Percentiles rank a stretch among this genome's conserved stretches.
Conservation (phyloP, 2,113 vertebrate species). For the Ochotona princeps region DNA sequence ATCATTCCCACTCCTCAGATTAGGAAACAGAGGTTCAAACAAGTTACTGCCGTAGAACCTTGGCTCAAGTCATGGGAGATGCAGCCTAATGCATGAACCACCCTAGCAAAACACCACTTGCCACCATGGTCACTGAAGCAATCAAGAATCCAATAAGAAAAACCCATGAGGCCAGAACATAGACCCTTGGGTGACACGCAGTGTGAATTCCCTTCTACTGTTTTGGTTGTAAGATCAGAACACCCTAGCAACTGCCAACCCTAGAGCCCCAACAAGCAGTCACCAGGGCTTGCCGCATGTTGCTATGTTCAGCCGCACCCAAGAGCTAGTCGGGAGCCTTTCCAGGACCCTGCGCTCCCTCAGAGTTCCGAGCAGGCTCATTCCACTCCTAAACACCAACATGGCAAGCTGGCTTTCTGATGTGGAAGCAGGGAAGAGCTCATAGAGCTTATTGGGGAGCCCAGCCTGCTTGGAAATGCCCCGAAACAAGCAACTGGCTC, state of each 20-base stretch:
- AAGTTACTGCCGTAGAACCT: no score
- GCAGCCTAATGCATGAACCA: no score
- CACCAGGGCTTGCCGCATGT: neutral
- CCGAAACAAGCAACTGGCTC: accelerated
- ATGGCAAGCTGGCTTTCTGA: neutral
- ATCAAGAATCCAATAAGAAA: neutral
- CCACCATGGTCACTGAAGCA: neutral
- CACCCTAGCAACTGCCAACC: constrained; percentile 33
- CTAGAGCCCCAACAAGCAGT: neutral
- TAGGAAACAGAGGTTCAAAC: neutral
- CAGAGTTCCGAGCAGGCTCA: neutral
- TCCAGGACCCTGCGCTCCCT: neutral
- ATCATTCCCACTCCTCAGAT: neutral
- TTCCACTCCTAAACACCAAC: constrained; percentile 8
- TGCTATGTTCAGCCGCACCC: neutral
- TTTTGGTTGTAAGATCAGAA: constrained; percentile 22
- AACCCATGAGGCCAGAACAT: neutral
- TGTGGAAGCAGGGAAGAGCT: neutral
- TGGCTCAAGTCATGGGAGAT: no score
- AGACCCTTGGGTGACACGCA: accelerated
- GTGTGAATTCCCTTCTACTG: neutral
- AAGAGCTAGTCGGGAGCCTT: neutral
- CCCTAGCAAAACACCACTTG: neutral
- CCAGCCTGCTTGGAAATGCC: neutral
- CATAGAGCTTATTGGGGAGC: neutral